Evolutionary conservation across 2,113 vertebrate species (phyloP).

Genomic region (Malurus melanocephalus): DNA sequence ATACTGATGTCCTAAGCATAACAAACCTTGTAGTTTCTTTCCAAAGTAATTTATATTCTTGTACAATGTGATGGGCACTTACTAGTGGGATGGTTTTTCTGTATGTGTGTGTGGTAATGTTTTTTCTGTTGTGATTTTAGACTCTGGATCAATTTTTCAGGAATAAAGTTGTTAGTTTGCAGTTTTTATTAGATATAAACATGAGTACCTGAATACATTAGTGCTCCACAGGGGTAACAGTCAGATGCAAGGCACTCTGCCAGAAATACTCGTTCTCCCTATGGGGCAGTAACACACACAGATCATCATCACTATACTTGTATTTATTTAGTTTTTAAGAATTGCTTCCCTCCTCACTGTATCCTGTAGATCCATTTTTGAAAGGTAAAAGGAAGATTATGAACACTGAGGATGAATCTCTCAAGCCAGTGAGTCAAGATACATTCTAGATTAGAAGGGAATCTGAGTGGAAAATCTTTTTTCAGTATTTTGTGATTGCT

Average conservation of each 20-base stretch:
- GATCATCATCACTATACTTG: background rate
- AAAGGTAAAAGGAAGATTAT: background rate
- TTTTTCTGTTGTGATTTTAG: background rate
- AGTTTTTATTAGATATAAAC: constrained; percentile 5
- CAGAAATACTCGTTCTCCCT: background rate
- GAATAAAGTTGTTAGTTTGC: background rate
- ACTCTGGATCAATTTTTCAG: background rate
- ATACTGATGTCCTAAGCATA: background rate
- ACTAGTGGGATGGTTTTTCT: background rate
- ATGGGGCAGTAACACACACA: background rate
- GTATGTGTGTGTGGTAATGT: fast-evolving
- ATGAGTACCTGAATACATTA: background rate
- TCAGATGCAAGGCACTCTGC: background rate
- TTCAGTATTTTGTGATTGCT: background rate
- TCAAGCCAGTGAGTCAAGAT: background rate
- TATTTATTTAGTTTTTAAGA: constrained; percentile 18
- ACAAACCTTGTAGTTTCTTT: background rate
- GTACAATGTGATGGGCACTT: background rate
- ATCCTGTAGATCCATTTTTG: background rate
- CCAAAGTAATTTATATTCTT: background rate
- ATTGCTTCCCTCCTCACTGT: background rate
- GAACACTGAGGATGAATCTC: background rate
- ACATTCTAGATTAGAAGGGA: background rate
- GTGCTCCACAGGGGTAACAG: background rate
- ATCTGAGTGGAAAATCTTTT: background rate